Evolutionary conservation across 2,797 vertebrate genomes (phyloP).

Genomic region (Hippoglossus hippoglossus): DNA sequence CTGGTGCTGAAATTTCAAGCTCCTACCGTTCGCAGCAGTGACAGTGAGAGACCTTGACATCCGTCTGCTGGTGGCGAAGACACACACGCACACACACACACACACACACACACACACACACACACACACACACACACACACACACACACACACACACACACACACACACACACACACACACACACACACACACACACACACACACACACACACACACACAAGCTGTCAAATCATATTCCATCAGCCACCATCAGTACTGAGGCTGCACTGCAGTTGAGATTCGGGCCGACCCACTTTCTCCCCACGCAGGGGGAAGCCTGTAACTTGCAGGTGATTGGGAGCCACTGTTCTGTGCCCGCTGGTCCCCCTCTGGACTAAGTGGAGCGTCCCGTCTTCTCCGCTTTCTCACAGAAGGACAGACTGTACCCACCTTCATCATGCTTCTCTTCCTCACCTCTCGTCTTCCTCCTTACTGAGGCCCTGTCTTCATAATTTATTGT

Average conservation of each 20-base stretch:
- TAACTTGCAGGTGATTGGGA: slow-evolving; percentile 34
- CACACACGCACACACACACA: not conserved
- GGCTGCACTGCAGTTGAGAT: slow-evolving; percentile 58
- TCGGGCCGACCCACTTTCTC: slow-evolving; percentile 44
- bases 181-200: slow-evolving; percentile 17
- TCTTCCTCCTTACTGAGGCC: not conserved
- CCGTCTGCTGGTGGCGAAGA: not conserved
- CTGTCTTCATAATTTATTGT: not conserved
- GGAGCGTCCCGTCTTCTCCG: slow-evolving; percentile 41
- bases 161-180: slow-evolving; percentile 23
- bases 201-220: not conserved
- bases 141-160: slow-evolving; percentile 4
- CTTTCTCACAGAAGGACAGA: slow-evolving; percentile 44
- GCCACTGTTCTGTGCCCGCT: slow-evolving; percentile 15
- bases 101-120: not conserved
- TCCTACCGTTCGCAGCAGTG: slow-evolving; percentile 40
- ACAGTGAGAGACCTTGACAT: slow-evolving; percentile 52
- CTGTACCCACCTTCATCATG: slow-evolving; percentile 39
- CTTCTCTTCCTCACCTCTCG: not conserved
- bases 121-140: not conserved
- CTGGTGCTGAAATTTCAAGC: slow-evolving; percentile 66
- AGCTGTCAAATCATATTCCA: slow-evolving; percentile 49
- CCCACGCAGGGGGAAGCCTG: slow-evolving; percentile 26
- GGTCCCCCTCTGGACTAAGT: slow-evolving; percentile 24
- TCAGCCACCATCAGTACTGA: slow-evolving; percentile 22